Percentiles rank a stretch among this genome's conserved stretches.
These are phyloP conservation scores for Donacobius atricapilla DNA, from an alignment of 2,113 vertebrate genomes.

Conservation along the genomic window DNA sequence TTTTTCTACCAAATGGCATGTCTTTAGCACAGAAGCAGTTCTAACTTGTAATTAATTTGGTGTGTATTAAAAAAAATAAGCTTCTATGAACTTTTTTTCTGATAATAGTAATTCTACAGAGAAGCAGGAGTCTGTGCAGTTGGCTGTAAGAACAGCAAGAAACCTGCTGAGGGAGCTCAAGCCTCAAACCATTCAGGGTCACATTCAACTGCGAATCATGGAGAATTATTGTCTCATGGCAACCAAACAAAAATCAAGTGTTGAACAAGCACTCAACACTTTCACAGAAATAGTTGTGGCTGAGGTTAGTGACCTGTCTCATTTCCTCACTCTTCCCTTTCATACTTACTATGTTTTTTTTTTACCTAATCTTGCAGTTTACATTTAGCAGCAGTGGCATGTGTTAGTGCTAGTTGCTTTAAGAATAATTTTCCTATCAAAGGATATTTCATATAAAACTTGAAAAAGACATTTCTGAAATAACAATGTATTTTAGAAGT, in stretches of 20 bases:
- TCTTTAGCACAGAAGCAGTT: neutral
- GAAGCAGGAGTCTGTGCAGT: constrained; percentile 93
- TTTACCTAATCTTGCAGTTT: neutral
- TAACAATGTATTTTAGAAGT: neutral
- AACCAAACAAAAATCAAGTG: constrained; percentile 89
- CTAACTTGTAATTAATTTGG: neutral
- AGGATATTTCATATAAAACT: neutral
- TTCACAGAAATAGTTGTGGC: constrained; percentile 90
- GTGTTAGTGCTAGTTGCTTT: neutral
- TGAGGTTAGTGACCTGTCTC: constrained; percentile 80
- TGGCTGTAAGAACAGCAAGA: constrained; percentile 93
- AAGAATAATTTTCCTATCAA: neutral
- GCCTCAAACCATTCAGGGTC: constrained; percentile 88
- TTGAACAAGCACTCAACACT: constrained; percentile 86
- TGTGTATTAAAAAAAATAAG: neutral
- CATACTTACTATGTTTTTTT: neutral
- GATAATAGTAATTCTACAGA: constrained; percentile 85
- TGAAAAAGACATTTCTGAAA: neutral
- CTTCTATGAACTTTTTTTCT: neutral
- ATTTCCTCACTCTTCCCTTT: neutral
- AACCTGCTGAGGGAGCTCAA: constrained; percentile 94
- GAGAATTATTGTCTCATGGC: constrained; percentile 93
- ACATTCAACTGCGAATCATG: constrained; percentile 88
- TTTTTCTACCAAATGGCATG: neutral
- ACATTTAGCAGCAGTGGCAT: neutral